Evolutionary conservation across 30 jellyfish, hydroid and myxozoan species (phyloP).

Genomic region (Euphysa ruthae): DNA sequence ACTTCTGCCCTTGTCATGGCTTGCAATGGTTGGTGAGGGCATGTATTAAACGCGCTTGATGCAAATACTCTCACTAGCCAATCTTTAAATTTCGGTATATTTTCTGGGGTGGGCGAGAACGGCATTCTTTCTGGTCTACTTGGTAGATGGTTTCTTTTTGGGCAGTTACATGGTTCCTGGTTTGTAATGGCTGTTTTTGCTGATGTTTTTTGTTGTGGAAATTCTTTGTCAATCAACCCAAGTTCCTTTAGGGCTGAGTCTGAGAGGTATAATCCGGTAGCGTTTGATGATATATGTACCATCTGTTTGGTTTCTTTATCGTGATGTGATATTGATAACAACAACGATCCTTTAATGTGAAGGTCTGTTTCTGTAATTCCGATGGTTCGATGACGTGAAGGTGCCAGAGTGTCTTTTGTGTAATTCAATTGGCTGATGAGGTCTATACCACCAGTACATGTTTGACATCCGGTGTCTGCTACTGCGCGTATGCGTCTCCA

Average conservation of each 20-base stretch:
- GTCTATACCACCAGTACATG: too few species aligned
- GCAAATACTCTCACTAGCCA: conserved; percentile 1
- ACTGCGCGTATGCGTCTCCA: too few species aligned
- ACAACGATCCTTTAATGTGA: too few species aligned
- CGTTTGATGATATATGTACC: conserved; percentile 1
- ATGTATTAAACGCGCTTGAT: conserved; percentile 5
- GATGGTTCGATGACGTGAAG: too few species aligned
- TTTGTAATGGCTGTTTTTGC: not conserved
- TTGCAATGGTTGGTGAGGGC: conserved; percentile 16
- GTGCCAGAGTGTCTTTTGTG: too few species aligned
- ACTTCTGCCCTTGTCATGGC: conserved; percentile 14
- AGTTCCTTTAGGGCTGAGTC: conserved; percentile 1
- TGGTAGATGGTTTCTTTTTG: not conserved
- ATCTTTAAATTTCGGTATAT: not conserved
- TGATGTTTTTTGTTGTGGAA: not conserved
- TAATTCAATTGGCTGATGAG: too few species aligned
- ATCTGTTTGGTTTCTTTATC: too few species aligned
- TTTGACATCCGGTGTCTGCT: too few species aligned
- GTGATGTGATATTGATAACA: too few species aligned
- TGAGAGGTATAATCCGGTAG: conserved; percentile 7
- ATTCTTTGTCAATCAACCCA: not conserved
- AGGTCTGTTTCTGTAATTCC: too few species aligned
- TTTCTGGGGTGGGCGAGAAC: conserved; percentile 6
- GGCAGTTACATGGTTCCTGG: conserved; percentile 7
- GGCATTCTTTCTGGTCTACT: not conserved